Evolutionary conservation across 2,888 invertebrate species (phyloP), one percentile per base, ranked within the genome.

Genomic region (Acholoe squamosa): DNA sequence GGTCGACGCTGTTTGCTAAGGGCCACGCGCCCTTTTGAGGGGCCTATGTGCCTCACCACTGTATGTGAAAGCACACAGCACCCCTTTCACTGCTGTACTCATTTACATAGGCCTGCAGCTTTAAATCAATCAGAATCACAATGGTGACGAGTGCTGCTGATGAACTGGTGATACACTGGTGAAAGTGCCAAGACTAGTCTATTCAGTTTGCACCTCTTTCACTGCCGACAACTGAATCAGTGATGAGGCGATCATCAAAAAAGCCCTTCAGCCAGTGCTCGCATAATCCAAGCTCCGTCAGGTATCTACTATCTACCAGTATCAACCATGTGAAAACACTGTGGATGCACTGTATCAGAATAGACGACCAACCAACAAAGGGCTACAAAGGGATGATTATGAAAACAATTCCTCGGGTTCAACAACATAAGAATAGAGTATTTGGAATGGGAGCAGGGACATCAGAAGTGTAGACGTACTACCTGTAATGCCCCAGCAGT

Each of bases 61-160:
- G 76, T 28, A 25, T 31, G 28, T 76, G 76, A 31, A 31, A 76
- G 76, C 76, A 76, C 80, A 28, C 71, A 1, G 71, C 25, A 28
- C 31, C 71, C 71, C 28, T 71, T 71, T 28, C 71, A 80, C 34
- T 34, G 33, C 80, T 33, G 22, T n/a, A 10, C 80, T 80, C 43
- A 80, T 80, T 80, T 80, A 80, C 80, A 80, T 80, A 80, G n/a
- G n/a, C n/a, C n/a, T n/a, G n/a, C 33, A 80, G 80, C 80, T 80
- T 80, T 80, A 80, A 80, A 80, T 80, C 80, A 80, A 80, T 80
- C 80, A 80, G 34, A 14, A n/a, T 34, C 80, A 80, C 80, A 80
- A 80, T 34, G 80, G 80, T 80, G 80, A 33, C 33, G 80, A 33
- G 80, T 19, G 33, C n/a, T 76, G 80, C 33, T 80, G 80, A 80